Conservation (phyloP, 2,113 vertebrate species). For the Dascyllus trimaculatus region DNA sequence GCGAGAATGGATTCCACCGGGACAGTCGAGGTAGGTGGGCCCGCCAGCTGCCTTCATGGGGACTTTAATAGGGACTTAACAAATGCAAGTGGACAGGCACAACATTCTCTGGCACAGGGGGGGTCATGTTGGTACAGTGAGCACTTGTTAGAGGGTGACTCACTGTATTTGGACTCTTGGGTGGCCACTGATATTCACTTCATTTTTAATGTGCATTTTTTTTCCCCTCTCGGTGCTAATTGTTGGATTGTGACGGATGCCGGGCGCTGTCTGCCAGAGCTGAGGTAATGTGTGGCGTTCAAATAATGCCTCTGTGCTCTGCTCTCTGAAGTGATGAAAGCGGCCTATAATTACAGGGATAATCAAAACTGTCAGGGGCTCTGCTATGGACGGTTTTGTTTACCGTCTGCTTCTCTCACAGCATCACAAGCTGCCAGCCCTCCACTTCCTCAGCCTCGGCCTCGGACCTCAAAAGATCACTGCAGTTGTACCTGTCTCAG, state of each 20-base stretch:
- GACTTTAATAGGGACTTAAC: conserved; percentile 80
- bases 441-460: conserved; percentile 24
- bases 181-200: conserved; percentile 81
- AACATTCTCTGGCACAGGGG: conserved; percentile 76
- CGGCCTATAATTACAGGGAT: conserved; percentile 80
- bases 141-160: conserved; percentile 78
- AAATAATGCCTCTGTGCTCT: conserved; percentile 77
- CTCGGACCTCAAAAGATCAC: conserved; percentile 57
- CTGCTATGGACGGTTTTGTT: conserved; percentile 69
- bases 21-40: conserved; percentile 86
- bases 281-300: conserved; percentile 81
- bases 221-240: conserved; percentile 65
- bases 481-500: conserved; percentile 45
- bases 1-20: conserved; percentile 79
- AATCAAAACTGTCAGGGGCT: conserved; percentile 81
- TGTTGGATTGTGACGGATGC: conserved; percentile 76
- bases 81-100: conserved; percentile 86
- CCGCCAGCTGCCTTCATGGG: conserved; percentile 73
- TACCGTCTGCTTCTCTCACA: conserved; percentile 73
- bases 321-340: conserved; percentile 75
- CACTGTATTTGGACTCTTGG: conserved; percentile 81
- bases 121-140: conserved; percentile 80
- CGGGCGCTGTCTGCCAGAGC: conserved; percentile 75
- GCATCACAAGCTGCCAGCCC: conserved; percentile 48
- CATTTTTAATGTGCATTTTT: conserved; percentile 71